Conservation (phyloP, 2,113 vertebrate species). For the Saimiri boliviensis region DNA sequence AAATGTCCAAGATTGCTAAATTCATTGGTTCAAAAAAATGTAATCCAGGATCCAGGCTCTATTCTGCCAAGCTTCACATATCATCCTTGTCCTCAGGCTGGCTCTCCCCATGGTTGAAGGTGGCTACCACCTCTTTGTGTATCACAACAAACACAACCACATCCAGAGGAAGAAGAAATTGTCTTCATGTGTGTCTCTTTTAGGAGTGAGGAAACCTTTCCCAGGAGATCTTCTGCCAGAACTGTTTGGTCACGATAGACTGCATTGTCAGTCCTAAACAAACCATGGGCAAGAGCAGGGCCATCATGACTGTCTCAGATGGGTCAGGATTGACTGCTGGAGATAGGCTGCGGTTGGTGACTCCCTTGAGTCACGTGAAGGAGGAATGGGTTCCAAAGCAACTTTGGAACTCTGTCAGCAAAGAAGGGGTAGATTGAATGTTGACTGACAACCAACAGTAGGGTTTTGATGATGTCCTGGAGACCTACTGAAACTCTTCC, state of each 20-base stretch:
- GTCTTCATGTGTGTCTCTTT: neutral
- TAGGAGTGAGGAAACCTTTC: neutral
- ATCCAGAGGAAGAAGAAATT: neutral
- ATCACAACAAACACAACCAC: neutral
- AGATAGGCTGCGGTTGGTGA: neutral
- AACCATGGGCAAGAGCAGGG: neutral
- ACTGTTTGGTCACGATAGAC: neutral
- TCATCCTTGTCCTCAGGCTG: neutral
- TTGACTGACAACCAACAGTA: neutral
- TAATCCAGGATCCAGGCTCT: neutral
- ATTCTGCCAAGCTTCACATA: neutral
- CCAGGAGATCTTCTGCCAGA: neutral
- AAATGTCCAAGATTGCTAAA: neutral
- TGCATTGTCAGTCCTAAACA: neutral
- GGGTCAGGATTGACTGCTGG: neutral
- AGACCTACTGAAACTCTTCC: neutral
- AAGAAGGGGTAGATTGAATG: neutral
- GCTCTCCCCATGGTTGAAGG: neutral
- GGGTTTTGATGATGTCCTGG: neutral
- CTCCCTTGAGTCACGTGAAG: neutral
- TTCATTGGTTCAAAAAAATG: neutral
- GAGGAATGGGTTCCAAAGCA: neutral
- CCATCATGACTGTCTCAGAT: neutral
- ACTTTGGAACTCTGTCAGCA: neutral
- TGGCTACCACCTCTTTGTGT: neutral